Evolutionary conservation across 2,888 invertebrate genomes (phyloP), one percentile per base, ranked within the genome.

Genomic region (Mythimna impura): DNA sequence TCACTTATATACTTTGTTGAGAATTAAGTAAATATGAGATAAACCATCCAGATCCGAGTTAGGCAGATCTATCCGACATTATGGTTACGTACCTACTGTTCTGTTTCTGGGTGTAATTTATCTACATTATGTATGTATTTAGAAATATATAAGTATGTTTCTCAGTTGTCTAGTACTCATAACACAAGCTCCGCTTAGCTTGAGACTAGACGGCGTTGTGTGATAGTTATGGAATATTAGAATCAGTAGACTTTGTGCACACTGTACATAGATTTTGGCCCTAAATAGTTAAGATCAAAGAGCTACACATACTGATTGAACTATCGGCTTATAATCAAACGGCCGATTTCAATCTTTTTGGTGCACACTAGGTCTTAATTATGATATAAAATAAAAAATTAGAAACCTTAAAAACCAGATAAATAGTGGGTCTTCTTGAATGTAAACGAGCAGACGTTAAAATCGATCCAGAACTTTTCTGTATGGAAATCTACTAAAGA

Each of bases 401-500:
- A 30, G 52, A 73, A 73, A 70, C 78, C 30, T 58, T 34, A 57
- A 4, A 57, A 73, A 69, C 2, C 20, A 77, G 50, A 77, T 57
- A 20, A 40, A 47, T 47, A 54, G 20, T 20, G 5, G n/a, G 22
- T 43, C 22, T 52, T 52, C 50, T 52, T 52, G 20, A 55, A 58
- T 58, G 22, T 34, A 50, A 22, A 20, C 47, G 6, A 30, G 3
- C 47, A 55, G n/a, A 57, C 6, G 22, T 25, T 14, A 20, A 25
- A 43, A 40, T 22, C 8, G 1, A 58, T 57, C 3, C 40, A 50
- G 55, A 55, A 36, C 4, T 22, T 40, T 30, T 22, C 22, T 4
- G 30, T 22, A 40, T 6, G n/a, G 8, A 65, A 64, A n/a, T 17
- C 54, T 34, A 36, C 14, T 4, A 22, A 22, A 40, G 36, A 22